Conservation (phyloP, 2,113 vertebrate species). For the Oreocharis arfaki region DNA sequence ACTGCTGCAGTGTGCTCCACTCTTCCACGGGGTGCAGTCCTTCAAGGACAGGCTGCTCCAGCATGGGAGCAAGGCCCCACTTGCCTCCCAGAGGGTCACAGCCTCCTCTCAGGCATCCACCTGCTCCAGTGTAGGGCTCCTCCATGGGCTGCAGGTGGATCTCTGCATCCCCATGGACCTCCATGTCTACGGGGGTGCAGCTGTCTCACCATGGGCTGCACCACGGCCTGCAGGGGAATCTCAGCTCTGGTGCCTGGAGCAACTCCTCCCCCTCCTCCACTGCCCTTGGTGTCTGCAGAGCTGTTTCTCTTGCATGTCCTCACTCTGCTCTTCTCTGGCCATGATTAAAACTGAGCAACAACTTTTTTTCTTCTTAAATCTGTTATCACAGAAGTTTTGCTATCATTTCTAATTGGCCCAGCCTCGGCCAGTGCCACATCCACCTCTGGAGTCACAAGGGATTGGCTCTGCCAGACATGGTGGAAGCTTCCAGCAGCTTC, state of each 20-base stretch:
- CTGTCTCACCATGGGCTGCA: no score
- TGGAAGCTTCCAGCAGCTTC: background rate
- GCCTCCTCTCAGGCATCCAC: background rate
- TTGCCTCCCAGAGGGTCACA: background rate
- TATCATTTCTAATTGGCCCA: background rate
- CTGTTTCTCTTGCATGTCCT: background rate
- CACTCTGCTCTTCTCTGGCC: background rate
- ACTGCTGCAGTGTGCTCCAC: no score
- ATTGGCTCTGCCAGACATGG: background rate
- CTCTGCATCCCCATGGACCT: background rate
- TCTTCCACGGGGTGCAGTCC: background rate
- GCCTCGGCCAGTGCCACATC: fast-evolving
- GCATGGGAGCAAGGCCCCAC: background rate
- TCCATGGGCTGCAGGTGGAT: fast-evolving
- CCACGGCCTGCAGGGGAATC: background rate
- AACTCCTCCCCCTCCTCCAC: fast-evolving
- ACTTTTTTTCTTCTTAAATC: background rate
- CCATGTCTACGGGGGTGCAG: background rate
- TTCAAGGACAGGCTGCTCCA: background rate
- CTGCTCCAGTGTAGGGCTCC: background rate
- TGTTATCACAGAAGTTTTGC: background rate
- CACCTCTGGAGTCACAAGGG: background rate
- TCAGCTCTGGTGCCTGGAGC: fast-evolving
- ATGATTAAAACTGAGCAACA: background rate
- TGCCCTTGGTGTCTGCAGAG: background rate